A percentile compares a stretch with the other conserved stretches of the same genome.
Conservation (phyloP, 2,888 invertebrate genomes). For the Lypha dubia region DNA sequence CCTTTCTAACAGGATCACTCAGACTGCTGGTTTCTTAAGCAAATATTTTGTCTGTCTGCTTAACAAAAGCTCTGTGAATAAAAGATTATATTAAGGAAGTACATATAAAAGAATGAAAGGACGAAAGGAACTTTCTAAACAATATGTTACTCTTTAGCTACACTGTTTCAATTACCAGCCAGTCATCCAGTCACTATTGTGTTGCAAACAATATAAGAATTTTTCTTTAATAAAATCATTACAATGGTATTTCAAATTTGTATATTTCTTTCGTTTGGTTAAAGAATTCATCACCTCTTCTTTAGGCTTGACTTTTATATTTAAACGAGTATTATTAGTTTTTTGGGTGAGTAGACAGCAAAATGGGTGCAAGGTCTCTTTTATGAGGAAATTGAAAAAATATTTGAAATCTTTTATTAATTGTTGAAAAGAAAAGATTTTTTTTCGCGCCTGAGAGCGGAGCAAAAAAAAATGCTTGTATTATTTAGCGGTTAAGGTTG, state of each 20-base stretch:
- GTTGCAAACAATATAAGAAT: not conserved
- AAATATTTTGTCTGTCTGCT: constrained; percentile 20
- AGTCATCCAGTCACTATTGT: constrained; percentile 24
- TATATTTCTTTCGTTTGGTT: not conserved
- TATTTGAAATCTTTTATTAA: constrained; percentile 4
- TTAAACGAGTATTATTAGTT: constrained; percentile 29
- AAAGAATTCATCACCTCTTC: constrained; percentile 53
- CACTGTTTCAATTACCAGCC: constrained; percentile 40
- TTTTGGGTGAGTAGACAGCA: constrained; percentile 26
- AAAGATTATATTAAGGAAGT: constrained; percentile 4
- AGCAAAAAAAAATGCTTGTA: not conserved
- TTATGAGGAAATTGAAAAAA: constrained; percentile 31
- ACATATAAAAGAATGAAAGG: no score
- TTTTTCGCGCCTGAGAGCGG: constrained; percentile 9
- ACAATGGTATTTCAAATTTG: constrained; percentile 29
- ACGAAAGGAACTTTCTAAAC: constrained; percentile 14
- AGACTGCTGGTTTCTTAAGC: constrained; percentile 11
- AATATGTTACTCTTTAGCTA: constrained; percentile 24
- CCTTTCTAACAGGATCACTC: constrained; percentile 13
- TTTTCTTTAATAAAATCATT: constrained; percentile 49
- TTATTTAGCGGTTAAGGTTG: constrained; percentile 73
- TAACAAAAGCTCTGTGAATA: constrained; percentile 27
- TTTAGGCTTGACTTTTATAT: not conserved
- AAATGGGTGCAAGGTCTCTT: constrained; percentile 1
- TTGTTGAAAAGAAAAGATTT: not conserved